Base-by-base conservation (phyloP, 2,113 vertebrate genomes). In the Odontesthes bonariensis region DNA sequence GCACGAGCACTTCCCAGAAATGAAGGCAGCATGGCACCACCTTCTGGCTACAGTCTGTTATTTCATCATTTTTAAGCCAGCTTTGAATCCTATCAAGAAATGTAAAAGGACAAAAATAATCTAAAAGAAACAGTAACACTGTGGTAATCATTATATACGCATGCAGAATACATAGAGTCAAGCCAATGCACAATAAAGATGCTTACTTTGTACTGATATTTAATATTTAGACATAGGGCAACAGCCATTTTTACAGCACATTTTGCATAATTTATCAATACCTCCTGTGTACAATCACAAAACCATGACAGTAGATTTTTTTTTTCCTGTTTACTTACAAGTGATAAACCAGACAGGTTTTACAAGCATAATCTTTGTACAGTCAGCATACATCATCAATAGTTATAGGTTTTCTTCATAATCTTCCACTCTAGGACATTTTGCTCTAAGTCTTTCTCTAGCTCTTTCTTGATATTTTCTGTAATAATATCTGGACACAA, bases 191-290 rank as follows among this genome's bases (percentile, higher is more conserved):
- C 75, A 69, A 40, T 23, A 69, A 47, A n/a, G 35, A 38, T 11
- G 3, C 11, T 72, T 84, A 20, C 73, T 92, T 93, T 93, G 81
- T 93, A 96, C 95, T 94, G 94, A 94, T 97, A 96, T 99, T 98
- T 99, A 99, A 97, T 99, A 93, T 90, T 95, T 93, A 95, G 96
- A 96, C 96, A 96, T 95, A 85, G 88, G 90, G 90, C 93, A 94
- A 96, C 95, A 97, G 95, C 95, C 96, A 92, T 97, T 97, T 97
- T 94, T 96, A 97, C 95, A 97, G 95, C 97, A 99, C 96, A 94
- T 93, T 96, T 96, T 98, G 96, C 95, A 96, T 97, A 97, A 96
- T 90, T 95, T 95, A 93, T 96, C 95, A 96, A 95, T 96, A 98
- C 95, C 95, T 95, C 94, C 95, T 97, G 96, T 97, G 92, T 96